Evolutionary conservation across 2,888 invertebrate genomes (phyloP).

Genomic region (Limulus polyphemus): DNA sequence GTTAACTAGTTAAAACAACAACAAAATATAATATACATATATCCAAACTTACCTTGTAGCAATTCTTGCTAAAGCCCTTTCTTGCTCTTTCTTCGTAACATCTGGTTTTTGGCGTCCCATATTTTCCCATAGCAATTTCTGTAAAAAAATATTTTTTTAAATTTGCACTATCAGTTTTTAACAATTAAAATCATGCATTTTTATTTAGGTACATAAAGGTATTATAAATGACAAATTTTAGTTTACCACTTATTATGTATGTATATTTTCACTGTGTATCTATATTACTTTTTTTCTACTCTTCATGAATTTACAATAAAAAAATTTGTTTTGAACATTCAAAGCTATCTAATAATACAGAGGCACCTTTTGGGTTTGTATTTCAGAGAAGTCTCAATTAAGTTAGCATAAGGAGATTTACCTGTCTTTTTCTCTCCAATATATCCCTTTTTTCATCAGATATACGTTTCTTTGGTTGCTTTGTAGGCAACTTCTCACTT

Average conservation of each 20-base stretch:
- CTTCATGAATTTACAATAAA: too few relatives aligned
- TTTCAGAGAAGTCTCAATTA: too few relatives aligned
- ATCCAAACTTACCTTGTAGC: conserved; percentile 51
- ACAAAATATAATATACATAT: too few relatives aligned
- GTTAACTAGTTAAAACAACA: too few relatives aligned
- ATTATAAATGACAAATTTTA: too few relatives aligned
- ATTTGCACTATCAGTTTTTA: too few relatives aligned
- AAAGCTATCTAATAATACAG: too few relatives aligned
- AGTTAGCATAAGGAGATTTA: not conserved
- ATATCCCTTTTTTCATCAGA: conserved; percentile 15
- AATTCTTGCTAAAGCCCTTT: conserved; percentile 61
- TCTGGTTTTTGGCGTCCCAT: conserved; percentile 59
- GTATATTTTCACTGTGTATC: not conserved
- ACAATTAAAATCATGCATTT: too few relatives aligned
- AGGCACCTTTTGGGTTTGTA: too few relatives aligned
- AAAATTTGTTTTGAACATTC: too few relatives aligned
- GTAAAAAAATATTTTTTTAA: conserved; percentile 32
- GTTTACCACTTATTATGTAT: too few relatives aligned
- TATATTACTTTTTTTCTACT: not conserved
- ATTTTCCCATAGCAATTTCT: conserved; percentile 51
- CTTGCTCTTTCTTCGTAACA: conserved; percentile 56
- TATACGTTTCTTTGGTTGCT: conserved; percentile 16
- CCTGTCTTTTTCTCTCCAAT: conserved; percentile 12
- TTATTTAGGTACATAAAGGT: too few relatives aligned
- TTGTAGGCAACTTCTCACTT: conserved; percentile 30